phyloP scores from a whole-genome alignment of 2,797 vertebrate genomes.

The Arvicola amphibius region DNA sequence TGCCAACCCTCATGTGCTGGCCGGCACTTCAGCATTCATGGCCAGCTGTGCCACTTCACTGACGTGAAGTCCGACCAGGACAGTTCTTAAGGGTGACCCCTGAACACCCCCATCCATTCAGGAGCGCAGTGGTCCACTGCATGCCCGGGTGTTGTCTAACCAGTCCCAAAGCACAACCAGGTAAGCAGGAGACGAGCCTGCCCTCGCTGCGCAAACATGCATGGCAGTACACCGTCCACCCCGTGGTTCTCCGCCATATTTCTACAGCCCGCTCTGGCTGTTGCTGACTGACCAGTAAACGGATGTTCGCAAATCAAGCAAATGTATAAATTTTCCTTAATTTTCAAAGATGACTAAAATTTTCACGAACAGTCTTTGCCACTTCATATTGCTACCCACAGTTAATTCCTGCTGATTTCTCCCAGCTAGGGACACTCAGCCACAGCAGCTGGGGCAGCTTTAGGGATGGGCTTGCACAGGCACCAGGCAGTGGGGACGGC shows the following conservation, averaged over 20 bases:
- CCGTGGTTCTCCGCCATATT: not conserved
- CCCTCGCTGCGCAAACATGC: accelerated
- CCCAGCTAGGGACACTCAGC: too few relatives aligned
- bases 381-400: not conserved
- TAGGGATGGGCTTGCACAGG: accelerated
- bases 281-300: not conserved
- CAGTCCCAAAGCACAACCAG: too few relatives aligned
- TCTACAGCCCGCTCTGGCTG: not conserved
- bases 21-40: too few relatives aligned
- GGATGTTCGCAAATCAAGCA: not conserved
- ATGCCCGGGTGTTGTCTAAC: accelerated
- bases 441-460: accelerated
- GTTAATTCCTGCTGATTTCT: not conserved
- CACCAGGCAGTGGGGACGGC: accelerated
- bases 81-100: not conserved
- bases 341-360: not conserved
- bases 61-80: not conserved
- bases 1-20: too few relatives aligned
- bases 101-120: accelerated
- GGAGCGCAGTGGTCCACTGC: not conserved
- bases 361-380: not conserved
- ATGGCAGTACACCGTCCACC: accelerated
- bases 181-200: accelerated
- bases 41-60: not conserved
- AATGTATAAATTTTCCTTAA: not conserved